A percentile compares a stretch with the other conserved stretches of the same genome.
phyloP scores from a whole-genome alignment of 2,113 vertebrate species.

The Pontoporia blainvillei region DNA sequence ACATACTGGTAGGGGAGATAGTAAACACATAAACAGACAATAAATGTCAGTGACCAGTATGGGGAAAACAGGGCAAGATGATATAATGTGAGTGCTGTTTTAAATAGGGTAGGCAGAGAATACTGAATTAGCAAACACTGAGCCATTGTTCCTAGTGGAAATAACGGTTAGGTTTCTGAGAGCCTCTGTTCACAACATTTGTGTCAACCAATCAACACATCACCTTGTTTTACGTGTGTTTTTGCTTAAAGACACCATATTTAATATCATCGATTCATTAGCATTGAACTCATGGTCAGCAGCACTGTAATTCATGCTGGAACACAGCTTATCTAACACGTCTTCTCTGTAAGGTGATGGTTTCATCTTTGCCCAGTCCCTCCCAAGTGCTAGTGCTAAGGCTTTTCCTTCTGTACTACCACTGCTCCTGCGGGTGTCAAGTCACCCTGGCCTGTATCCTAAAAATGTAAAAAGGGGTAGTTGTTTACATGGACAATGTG shows the following conservation, averaged over 20 bases:
- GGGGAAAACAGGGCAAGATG: background rate
- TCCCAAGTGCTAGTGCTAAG: background rate
- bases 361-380: background rate
- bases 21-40: background rate
- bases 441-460: background rate
- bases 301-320: background rate
- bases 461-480: background rate
- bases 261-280: background rate
- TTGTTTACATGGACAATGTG: background rate
- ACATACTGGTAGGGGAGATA: background rate
- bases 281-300: background rate
- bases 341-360: background rate
- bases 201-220: background rate
- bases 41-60: background rate
- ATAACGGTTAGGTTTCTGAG: background rate
- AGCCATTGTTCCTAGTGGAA: background rate
- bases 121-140: background rate
- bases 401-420: background rate
- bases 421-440: background rate
- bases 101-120: background rate
- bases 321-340: background rate
- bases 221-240: background rate
- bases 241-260: background rate
- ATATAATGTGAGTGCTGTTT: background rate
- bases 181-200: background rate